A percentile compares a stretch with the other conserved stretches of the same genome.
These are phyloP conservation scores for Chiroxiphia lanceolata DNA, from an alignment of 2,797 vertebrate species.

Conservation along the genomic window DNA sequence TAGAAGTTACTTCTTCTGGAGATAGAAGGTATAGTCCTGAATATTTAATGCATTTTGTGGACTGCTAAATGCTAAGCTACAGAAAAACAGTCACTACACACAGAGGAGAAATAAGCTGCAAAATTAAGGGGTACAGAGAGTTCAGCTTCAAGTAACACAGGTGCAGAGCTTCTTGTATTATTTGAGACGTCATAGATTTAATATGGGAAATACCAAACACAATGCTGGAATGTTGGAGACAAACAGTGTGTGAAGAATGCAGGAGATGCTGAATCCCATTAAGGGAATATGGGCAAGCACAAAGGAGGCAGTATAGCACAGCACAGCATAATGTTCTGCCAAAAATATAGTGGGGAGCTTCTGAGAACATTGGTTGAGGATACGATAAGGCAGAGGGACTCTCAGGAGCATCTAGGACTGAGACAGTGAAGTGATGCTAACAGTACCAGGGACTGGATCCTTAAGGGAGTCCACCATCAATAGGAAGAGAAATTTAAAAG, in stretches of 20 bases:
- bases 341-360: not conserved
- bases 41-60: not conserved
- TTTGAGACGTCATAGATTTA: not conserved
- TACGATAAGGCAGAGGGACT: not conserved
- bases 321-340: not conserved
- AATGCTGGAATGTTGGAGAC: not conserved
- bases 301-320: not conserved
- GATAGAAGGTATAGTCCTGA: not conserved
- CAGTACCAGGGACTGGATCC: not conserved
- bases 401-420: not conserved
- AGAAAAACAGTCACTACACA: not conserved
- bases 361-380: not conserved
- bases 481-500: conserved; percentile 21
- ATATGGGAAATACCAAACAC: not conserved
- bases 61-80: not conserved
- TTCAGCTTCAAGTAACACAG: not conserved
- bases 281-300: not conserved
- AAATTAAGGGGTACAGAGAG: not conserved
- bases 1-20: not conserved
- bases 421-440: not conserved
- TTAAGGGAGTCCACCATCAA: not conserved
- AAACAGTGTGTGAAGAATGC: not conserved
- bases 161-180: not conserved
- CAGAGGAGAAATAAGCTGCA: not conserved
- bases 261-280: not conserved